Evolutionary conservation across 2,113 vertebrate genomes (phyloP).

Genomic region (Petaurus breviceps): DNA sequence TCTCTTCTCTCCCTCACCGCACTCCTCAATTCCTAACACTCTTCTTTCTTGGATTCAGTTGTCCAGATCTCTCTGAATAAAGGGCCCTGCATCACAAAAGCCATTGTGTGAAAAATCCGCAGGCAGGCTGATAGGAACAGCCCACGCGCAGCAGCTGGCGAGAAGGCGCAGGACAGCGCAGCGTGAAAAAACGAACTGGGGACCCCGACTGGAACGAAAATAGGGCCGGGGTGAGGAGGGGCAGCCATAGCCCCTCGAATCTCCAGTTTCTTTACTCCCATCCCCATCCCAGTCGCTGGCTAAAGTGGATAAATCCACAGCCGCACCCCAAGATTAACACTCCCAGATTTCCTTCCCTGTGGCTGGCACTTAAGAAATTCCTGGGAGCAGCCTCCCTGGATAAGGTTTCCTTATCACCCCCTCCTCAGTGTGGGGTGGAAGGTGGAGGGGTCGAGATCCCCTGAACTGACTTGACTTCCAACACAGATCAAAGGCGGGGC

Average conservation of each 20-base stretch:
- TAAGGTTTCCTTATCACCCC: neutral
- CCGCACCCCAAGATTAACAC: neutral
- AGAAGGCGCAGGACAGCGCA: neutral
- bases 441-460: neutral
- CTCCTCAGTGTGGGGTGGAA: too few relatives aligned
- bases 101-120: constrained; percentile 63
- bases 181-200: neutral
- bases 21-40: neutral
- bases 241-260: neutral
- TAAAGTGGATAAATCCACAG: neutral
- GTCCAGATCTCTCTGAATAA: neutral
- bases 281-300: neutral
- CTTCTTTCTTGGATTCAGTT: neutral
- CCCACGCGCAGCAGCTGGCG: neutral
- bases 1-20: neutral
- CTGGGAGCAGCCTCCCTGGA: neutral
- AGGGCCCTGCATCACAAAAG: constrained; percentile 36
- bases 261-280: neutral
- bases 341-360: neutral
- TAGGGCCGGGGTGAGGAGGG: neutral
- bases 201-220: neutral
- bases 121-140: neutral
- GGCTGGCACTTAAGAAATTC: neutral
- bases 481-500: neutral
- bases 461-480: neutral